Evolutionary conservation across 1,140 invertebrate genomes (phyloP).

Genomic region (Rhizoglyphus robini): DNA sequence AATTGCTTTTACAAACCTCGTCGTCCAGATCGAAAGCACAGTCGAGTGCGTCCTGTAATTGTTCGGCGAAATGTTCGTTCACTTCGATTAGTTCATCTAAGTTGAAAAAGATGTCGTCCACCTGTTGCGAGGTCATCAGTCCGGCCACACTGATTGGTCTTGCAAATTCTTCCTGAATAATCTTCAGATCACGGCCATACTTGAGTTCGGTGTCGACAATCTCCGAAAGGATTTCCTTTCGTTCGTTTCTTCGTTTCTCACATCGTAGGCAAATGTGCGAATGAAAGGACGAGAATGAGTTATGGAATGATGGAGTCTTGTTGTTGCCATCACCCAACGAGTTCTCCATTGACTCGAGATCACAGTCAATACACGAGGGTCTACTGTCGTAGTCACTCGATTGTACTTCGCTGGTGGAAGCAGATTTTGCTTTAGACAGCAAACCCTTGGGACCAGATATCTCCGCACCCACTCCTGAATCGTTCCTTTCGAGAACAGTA

Average conservation of each 20-base stretch:
- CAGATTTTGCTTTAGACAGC: neutral
- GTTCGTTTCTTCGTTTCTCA: slow-evolving; percentile 65
- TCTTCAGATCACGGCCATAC: slow-evolving; percentile 24
- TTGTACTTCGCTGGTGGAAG: neutral
- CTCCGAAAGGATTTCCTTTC: slow-evolving; percentile 86
- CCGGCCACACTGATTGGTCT: slow-evolving; percentile 80
- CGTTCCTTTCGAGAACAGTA: slow-evolving; percentile 52
- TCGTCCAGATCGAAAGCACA: slow-evolving; percentile 59
- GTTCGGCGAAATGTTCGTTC: slow-evolving; percentile 67
- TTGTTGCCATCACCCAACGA: neutral
- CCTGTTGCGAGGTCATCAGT: slow-evolving; percentile 40
- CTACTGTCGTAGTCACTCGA: neutral
- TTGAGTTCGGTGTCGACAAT: slow-evolving; percentile 88
- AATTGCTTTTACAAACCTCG: slow-evolving; percentile 42
- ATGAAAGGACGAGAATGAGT: too few species aligned
- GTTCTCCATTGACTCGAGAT: neutral
- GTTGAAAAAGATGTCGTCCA: slow-evolving; percentile 82
- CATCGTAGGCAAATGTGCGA: slow-evolving; percentile 60
- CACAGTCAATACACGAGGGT: slow-evolving; percentile 12
- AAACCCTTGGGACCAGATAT: slow-evolving; percentile 69
- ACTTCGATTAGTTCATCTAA: slow-evolving; percentile 79
- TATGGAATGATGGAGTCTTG: neutral
- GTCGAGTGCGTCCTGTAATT: slow-evolving; percentile 70
- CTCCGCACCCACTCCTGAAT: slow-evolving; percentile 82
- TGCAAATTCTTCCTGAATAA: slow-evolving; percentile 65